Evolutionary conservation across 2,888 invertebrate genomes (phyloP), one percentile per base, ranked within the genome.

Genomic region (Meliscaeva auricollis): DNA sequence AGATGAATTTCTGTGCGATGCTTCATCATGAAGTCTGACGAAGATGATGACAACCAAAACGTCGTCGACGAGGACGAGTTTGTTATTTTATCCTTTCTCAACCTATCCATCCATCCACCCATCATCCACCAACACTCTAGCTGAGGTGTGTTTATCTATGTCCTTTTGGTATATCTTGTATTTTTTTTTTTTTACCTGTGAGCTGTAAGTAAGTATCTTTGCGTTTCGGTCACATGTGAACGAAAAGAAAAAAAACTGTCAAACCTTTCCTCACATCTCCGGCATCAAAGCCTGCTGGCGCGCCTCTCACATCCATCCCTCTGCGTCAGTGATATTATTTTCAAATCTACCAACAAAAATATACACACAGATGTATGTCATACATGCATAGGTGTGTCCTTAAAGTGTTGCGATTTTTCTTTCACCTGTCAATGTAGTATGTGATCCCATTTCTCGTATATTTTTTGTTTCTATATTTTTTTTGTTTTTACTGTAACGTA

Each of bases 1-100:
- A 75, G 84, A 80, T 80, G 75, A 75, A 75, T 75, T 79, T 79
- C 82, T 38, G 38, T 75, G 58, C 64, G 74, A 69, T 64, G 56
- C 83, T 79, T 75, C 74, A 74, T 64, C 58, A 52, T 79, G 44
- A 58, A 72, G 79, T 79, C 52, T 75, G 50, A 83, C 72, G 58
- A 58, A 56, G 56, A 56, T 4, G 56, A 7, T 8, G 68, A 62
- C 60, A n/a, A 50, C 54, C 41, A 62, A 11, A 54, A 76, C 69
- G 17, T 20, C n/a, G 26, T 26, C 26, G 22, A 26, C 60, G 50
- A 69, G 46, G 48, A 58, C 44, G 41, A 68, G 52, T 69, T 69
- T 77, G 46, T 72, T 64, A 68, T 66, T 48, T 48, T 54, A 22
- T 15, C 32, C 20, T 26, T 32, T 6, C 11, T 15, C 32, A 13